Base-by-base conservation (phyloP, 2,888 invertebrate species). In the Blastobasis adustella region DNA sequence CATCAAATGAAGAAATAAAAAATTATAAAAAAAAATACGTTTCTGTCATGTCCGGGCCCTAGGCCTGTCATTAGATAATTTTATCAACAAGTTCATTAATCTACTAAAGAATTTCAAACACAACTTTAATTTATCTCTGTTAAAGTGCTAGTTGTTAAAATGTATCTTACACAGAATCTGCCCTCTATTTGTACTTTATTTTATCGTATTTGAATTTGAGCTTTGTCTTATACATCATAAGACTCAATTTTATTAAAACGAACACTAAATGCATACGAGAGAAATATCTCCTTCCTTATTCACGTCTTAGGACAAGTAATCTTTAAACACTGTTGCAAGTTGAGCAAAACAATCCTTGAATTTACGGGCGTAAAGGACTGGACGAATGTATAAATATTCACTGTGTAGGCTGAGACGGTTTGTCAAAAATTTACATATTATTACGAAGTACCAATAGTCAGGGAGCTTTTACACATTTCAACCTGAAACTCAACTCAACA, bases 271-370 rank as follows among this genome's bases (percentile, higher is more conserved):
- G 37, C 46, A 37, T 37, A n/a, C 37, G 40, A 8, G 10, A 36
- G 39, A 5, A 39, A 6, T 10, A 10, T 10, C 8, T 8, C 47
- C 47, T 47, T 47, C 47, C 47, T 47, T 23, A 23, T 40, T 40
- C 48, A 42, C 1, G 37, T 40, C 9, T 9, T 42, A 48, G 37
- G 6, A 10, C 42, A 42, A 42, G 10, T 37, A 8, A 8, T 44
- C 39, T 45, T 45, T 40, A 47, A 51, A 38, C 23, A 23, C 23
- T 23, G 23, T 23, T 52, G 47, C 45, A 10, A 1, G 48, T 56
- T 57, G 56, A 61, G 61, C 51, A 58, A 57, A 60, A 55, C 54
- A 59, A 69, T 59, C 65, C 66, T 66, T 65, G 66, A 61, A 58
- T 57, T 60, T 59, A 64, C 65, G 64, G 61, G 61, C 58, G 54